Evolutionary conservation across 1,140 invertebrate genomes (phyloP).

Genomic region (Ylistrum balloti): DNA sequence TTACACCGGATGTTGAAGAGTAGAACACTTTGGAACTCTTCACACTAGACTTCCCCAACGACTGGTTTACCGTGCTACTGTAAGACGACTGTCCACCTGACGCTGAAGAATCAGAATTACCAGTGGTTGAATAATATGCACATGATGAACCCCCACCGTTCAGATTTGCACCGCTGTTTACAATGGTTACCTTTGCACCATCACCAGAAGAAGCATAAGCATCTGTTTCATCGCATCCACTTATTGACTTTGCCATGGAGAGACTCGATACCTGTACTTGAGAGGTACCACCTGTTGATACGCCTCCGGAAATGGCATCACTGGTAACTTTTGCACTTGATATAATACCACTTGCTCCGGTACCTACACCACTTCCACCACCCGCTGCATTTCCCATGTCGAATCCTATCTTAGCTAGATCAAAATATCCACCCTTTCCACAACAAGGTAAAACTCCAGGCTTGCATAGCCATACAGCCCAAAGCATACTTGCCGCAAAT

Average conservation of each 20-base stretch:
- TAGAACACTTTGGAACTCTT: background rate
- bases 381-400: conserved; percentile 51
- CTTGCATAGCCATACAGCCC: conserved; percentile 77
- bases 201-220: background rate
- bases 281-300: background rate
- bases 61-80: background rate
- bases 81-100: background rate
- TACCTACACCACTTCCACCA: conserved; percentile 49
- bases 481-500: conserved; percentile 75
- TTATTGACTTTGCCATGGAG: background rate
- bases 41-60: background rate
- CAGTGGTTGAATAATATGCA: background rate
- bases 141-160: background rate
- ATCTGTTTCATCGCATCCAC: background rate
- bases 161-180: conserved; percentile 37
- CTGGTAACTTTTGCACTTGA: background rate
- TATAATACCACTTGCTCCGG: conserved; percentile 31
- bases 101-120: background rate
- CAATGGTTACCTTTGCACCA: conserved; percentile 47
- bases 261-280: background rate
- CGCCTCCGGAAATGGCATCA: background rate
- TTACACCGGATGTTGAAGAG: background rate
- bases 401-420: background rate
- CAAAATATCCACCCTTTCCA: conserved; percentile 52
- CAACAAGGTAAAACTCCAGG: conserved; percentile 66